These are phyloP conservation scores for Mizuhopecten yessoensis DNA, from an alignment of 1,140 invertebrate species.

Conservation along the genomic window DNA sequence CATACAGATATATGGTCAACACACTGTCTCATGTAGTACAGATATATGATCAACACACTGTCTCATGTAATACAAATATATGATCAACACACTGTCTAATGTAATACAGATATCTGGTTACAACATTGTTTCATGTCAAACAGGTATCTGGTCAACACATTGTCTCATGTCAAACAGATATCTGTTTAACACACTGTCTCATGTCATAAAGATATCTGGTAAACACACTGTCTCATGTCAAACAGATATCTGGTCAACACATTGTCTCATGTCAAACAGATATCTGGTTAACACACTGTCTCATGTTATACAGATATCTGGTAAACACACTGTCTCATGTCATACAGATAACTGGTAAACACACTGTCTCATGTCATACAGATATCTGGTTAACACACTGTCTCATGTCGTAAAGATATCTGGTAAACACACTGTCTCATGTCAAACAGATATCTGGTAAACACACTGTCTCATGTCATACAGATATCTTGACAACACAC, in stretches of 20 bases:
- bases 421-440: background rate
- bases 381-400: no score
- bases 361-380: no score
- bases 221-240: no score
- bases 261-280: background rate
- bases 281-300: background rate
- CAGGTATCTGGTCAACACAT: no score
- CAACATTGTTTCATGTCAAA: background rate
- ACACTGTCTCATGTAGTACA: background rate
- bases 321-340: background rate
- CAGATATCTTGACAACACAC: slow-evolving; percentile 5
- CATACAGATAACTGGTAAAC: background rate
- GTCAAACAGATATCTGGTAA: background rate
- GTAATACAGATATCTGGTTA: background rate
- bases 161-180: background rate
- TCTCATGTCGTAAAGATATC: background rate
- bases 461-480: background rate
- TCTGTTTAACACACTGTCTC: background rate
- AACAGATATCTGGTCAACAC: background rate
- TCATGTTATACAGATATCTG: background rate
- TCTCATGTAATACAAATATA: background rate
- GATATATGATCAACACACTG: background rate
- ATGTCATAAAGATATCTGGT: background rate
- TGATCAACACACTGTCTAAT: background rate
- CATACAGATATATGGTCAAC: background rate